phyloP scores from a whole-genome alignment of 2,888 invertebrate genomes.

The Ochropleura leucogaster region DNA sequence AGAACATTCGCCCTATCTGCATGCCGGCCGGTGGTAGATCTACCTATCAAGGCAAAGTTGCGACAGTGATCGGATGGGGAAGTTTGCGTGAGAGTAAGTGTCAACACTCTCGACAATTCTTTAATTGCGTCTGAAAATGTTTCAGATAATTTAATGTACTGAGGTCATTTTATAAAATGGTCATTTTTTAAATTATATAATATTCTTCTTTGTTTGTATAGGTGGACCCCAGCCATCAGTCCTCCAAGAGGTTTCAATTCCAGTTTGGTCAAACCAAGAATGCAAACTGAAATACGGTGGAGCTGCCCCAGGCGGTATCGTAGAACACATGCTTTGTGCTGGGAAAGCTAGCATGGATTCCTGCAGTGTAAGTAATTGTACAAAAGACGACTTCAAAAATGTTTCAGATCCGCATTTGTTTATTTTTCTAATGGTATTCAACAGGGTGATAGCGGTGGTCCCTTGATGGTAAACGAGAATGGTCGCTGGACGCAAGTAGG shows the following conservation, averaged over 20 bases:
- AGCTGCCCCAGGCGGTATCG: slow-evolving; percentile 97
- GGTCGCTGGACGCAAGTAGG: slow-evolving; percentile 96
- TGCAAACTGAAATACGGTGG: slow-evolving; percentile 95
- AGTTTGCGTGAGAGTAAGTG: slow-evolving; percentile 94
- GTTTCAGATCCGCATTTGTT: background rate
- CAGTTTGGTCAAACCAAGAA: slow-evolving; percentile 95
- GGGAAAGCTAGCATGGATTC: slow-evolving; percentile 96
- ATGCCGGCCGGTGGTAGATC: slow-evolving; percentile 91
- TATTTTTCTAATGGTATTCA: slow-evolving; percentile 2
- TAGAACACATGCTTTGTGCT: slow-evolving; percentile 96
- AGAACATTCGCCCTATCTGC: slow-evolving; percentile 94
- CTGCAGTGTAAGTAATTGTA: slow-evolving; percentile 93
- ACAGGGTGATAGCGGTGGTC: slow-evolving; percentile 97
- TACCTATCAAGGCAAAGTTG: slow-evolving; percentile 92
- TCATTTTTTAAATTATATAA: slow-evolving; percentile 13
- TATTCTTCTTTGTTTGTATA: slow-evolving; percentile 71
- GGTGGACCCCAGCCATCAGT: slow-evolving; percentile 95
- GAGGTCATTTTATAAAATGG: background rate
- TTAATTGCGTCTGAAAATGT: background rate
- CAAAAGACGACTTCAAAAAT: background rate
- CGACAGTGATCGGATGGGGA: slow-evolving; percentile 97
- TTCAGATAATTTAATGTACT: background rate
- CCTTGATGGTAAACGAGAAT: slow-evolving; percentile 94
- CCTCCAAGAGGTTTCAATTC: slow-evolving; percentile 95
- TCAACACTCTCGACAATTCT: background rate